phyloP scores from a whole-genome alignment of 2,797 vertebrate genomes.

The Cryptoprocta ferox region DNA sequence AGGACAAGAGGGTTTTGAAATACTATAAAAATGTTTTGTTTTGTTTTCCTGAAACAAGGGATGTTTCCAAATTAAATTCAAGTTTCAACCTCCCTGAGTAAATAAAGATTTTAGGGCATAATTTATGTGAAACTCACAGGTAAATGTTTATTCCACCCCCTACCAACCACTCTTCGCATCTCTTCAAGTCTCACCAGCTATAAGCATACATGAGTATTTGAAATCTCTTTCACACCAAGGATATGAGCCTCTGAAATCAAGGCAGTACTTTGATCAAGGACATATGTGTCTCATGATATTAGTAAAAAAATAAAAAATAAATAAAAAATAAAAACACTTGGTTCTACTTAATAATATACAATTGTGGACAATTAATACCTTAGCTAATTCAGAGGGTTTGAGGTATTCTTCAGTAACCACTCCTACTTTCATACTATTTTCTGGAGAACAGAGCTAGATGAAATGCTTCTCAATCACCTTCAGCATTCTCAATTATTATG shows the following conservation, averaged over 20 bases:
- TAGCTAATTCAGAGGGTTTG: neutral
- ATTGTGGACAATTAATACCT: neutral
- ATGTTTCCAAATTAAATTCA: neutral
- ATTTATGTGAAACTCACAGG: neutral
- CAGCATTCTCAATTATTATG: neutral
- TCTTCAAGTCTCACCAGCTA: neutral
- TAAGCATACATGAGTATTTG: neutral
- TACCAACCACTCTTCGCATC: neutral
- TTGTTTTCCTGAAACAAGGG: neutral
- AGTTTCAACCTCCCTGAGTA: neutral
- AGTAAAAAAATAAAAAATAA: neutral
- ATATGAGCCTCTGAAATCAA: neutral
- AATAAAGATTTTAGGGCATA: neutral
- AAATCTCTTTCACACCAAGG: neutral
- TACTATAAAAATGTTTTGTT: neutral
- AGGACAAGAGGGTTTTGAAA: neutral
- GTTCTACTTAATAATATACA: neutral
- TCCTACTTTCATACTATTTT: neutral
- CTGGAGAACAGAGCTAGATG: neutral
- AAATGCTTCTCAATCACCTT: neutral
- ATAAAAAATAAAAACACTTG: neutral
- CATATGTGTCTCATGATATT: neutral
- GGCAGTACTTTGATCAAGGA: too few relatives aligned
- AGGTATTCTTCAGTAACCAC: neutral
- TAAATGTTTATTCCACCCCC: accelerated